phyloP scores from a whole-genome alignment of 1,140 invertebrate genomes.

The Eciton burchellii region DNA sequence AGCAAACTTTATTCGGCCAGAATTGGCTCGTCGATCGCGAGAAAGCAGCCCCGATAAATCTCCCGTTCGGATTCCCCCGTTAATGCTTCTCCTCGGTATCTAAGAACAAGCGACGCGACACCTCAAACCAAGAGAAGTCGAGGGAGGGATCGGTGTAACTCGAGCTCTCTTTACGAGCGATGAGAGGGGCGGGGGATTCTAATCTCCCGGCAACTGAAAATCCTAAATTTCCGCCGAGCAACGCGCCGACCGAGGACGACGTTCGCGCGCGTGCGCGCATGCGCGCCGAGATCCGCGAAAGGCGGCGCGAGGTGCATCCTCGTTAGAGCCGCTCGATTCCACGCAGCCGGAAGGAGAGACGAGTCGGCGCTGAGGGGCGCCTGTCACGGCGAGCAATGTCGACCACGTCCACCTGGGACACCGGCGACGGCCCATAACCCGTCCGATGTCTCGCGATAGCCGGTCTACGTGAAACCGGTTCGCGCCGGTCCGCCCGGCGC shows the following conservation, averaged over 20 bases:
- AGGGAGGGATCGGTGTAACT: too few species aligned
- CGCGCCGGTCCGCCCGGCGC: constrained; percentile 18
- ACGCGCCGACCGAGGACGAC: too few species aligned
- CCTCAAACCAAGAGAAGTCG: background rate
- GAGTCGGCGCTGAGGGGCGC: constrained; percentile 5
- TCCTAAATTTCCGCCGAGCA: too few species aligned
- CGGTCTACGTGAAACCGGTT: constrained; percentile 46
- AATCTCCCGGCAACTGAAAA: too few species aligned
- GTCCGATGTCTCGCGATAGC: constrained; percentile 47
- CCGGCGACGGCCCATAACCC: constrained; percentile 29
- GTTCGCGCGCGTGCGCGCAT: too few species aligned
- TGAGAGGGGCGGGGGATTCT: too few species aligned
- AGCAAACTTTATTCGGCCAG: constrained; percentile 50
- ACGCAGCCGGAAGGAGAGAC: constrained; percentile 30
- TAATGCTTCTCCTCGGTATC: constrained; percentile 13
- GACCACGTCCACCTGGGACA: constrained; percentile 32
- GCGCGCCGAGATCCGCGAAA: background rate
- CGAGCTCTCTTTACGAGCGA: too few species aligned
- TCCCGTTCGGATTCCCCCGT: constrained; percentile 1
- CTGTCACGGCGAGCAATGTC: constrained; percentile 33
- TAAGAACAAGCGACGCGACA: background rate
- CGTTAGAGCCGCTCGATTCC: background rate
- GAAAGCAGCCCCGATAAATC: constrained; percentile 46
- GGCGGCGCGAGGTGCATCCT: background rate
- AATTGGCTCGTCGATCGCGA: constrained; percentile 53